A percentile compares a stretch with the other conserved stretches of the same genome.
These are phyloP conservation scores for Platichthys stellatus DNA, from an alignment of 2,113 vertebrate species.

Conservation along the genomic window DNA sequence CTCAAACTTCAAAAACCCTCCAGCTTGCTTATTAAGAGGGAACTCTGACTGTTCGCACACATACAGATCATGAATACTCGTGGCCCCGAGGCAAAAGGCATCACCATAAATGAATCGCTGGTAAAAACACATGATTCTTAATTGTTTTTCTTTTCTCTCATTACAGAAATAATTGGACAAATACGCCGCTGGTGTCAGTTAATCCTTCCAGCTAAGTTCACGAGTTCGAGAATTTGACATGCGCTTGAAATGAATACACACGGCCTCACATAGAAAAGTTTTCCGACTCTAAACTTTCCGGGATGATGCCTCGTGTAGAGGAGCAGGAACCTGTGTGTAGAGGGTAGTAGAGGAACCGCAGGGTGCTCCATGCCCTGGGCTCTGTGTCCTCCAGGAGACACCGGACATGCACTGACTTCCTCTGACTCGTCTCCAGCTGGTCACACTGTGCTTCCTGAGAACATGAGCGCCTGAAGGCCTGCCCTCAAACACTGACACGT, in stretches of 20 bases:
- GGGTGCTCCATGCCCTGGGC: conserved; percentile 39
- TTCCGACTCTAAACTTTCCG: conserved; percentile 1
- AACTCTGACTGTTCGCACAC: conserved; percentile 10
- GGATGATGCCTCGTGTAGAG: conserved; percentile 9
- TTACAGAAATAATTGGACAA: neutral
- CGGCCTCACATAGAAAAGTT: conserved; percentile 13
- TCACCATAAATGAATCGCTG: neutral
- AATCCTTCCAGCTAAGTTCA: neutral
- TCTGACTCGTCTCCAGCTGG: conserved; percentile 38
- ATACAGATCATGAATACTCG: neutral
- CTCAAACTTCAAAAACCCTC: conserved; percentile 28
- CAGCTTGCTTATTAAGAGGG: conserved; percentile 38
- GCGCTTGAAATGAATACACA: conserved; percentile 12
- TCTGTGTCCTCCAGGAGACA: conserved; percentile 27
- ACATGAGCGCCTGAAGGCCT: conserved; percentile 38
- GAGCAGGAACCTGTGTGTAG: conserved; percentile 24
- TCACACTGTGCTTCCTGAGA: conserved; percentile 38
- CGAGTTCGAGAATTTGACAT: conserved; percentile 3
- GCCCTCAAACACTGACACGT: conserved; percentile 14
- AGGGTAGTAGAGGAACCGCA: conserved; percentile 12
- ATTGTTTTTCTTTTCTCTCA: neutral
- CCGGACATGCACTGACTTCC: conserved; percentile 14
- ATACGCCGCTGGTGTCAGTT: neutral
- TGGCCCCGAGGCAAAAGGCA: neutral
- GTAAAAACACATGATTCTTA: neutral